A percentile compares a stretch with the other conserved stretches of the same genome.
These are phyloP conservation scores for Rhinolophus ferrumequinum DNA, from an alignment of 2,113 vertebrate species.

Conservation along the genomic window DNA sequence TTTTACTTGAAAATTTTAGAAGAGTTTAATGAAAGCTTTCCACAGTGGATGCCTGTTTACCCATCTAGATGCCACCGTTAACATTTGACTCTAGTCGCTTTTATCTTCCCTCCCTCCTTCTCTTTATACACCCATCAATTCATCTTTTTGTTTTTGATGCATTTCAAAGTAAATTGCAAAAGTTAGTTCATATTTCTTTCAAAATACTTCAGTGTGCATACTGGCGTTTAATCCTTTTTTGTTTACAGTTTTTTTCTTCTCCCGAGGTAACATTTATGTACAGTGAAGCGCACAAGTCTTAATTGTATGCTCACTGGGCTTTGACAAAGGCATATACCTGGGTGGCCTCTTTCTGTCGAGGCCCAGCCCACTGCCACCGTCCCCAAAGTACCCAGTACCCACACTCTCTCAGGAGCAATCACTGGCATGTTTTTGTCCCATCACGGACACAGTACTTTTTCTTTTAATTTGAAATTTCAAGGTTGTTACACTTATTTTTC, in stretches of 20 bases:
- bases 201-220: not conserved
- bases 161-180: not conserved
- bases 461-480: not conserved
- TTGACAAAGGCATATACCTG: not conserved
- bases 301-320: not conserved
- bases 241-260: not conserved
- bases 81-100: fast-evolving
- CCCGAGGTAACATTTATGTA: not conserved
- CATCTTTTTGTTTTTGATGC: not conserved
- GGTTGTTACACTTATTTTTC: not conserved
- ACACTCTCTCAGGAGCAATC: not conserved
- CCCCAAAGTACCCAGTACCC: no score
- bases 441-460: not conserved
- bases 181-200: not conserved
- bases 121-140: not conserved
- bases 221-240: not conserved
- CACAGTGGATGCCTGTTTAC: no score
- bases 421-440: not conserved
- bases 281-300: not conserved
- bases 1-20: not conserved
- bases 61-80: not conserved
- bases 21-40: not conserved
- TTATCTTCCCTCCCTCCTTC: not conserved
- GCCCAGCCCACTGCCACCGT: fast-evolving
- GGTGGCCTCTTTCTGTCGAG: not conserved